Base-by-base conservation (phyloP, 2,113 vertebrate species). In the Gambusia affinis region DNA sequence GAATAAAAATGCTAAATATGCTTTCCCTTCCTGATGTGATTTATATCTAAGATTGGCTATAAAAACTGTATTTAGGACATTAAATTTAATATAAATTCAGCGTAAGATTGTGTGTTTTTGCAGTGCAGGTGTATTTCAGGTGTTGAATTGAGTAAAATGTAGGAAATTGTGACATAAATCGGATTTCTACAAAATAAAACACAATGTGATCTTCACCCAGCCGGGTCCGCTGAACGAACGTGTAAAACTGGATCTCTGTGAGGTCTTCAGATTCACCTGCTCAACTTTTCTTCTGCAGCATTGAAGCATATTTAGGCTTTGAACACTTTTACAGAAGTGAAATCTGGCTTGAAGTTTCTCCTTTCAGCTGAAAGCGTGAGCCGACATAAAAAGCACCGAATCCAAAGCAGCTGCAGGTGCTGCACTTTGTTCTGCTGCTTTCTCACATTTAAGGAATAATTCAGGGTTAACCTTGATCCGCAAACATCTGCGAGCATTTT, bases 361-460 rank as follows among this genome's bases (percentile, higher is more conserved):
- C 22, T 57, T 57, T 57, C 24, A 57, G 51, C 51, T 57, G 19
- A 54, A 54, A 54, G 22, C 8, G 51, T 11, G 51, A 57, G n/a
- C 22, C 5, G 51, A 57, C 51, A 57, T n/a, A 57, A 57, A 57
- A 57, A 57, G 24, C 19, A 11, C 51, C 10, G 22, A 57, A 24
- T 57, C 22, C 22, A n/a, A n/a, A 57, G 7, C 51, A 10, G 51
- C 51, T 57, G 51, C 51, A 57, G 51, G 24, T 57, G 51, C 51
- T 57, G 22, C 17, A n/a, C 22, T 57, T 57, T n/a, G 51, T 57
- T 57, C 51, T 57, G 51, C 51, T 57, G 51, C 51, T 24, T 57
- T 57, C 51, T 57, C 51, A 57, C 51, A 57, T 57, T 57, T 57
- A 24, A n/a, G n/a, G 51, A 57, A 57, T 57, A 57, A 57, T 57